Conservation (phyloP, 2,113 vertebrate genomes). For the Ammodytes marinus region DNA sequence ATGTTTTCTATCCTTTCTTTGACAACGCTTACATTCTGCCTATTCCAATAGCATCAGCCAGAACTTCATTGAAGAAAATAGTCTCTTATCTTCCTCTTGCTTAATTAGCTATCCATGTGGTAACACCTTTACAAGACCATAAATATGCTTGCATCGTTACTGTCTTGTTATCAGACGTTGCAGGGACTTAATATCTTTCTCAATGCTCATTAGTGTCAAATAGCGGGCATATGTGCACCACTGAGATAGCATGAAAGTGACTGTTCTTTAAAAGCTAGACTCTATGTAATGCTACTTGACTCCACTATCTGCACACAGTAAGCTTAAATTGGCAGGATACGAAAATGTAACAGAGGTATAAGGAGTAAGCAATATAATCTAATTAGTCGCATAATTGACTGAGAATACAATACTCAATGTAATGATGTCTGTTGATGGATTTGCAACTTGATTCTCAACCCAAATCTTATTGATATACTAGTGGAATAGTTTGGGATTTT, state of each 20-base stretch:
- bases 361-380: neutral
- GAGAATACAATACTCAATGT: neutral
- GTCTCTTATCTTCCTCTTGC: slow-evolving; percentile 59
- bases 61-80: slow-evolving; percentile 50
- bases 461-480: neutral
- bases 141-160: slow-evolving; percentile 65
- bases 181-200: slow-evolving; percentile 55
- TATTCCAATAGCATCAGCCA: slow-evolving; percentile 28
- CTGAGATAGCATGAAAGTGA: slow-evolving; percentile 43
- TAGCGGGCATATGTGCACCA: slow-evolving; percentile 16
- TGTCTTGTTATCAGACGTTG: slow-evolving; percentile 63
- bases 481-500: neutral
- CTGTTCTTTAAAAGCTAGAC: slow-evolving; percentile 12
- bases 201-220: slow-evolving; percentile 65
- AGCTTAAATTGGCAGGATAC: slow-evolving; percentile 1
- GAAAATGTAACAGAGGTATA: neutral
- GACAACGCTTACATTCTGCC: slow-evolving; percentile 1
- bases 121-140: slow-evolving; percentile 59
- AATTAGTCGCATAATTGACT: slow-evolving; percentile 10
- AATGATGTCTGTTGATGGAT: neutral
- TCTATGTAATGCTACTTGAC: slow-evolving; percentile 21
- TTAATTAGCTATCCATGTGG: slow-evolving; percentile 69
- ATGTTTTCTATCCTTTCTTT: slow-evolving; percentile 4
- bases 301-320: slow-evolving; percentile 7
- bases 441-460: neutral